Conservation (phyloP, 1,140 invertebrate species). For the Dendroctonus valens region DNA sequence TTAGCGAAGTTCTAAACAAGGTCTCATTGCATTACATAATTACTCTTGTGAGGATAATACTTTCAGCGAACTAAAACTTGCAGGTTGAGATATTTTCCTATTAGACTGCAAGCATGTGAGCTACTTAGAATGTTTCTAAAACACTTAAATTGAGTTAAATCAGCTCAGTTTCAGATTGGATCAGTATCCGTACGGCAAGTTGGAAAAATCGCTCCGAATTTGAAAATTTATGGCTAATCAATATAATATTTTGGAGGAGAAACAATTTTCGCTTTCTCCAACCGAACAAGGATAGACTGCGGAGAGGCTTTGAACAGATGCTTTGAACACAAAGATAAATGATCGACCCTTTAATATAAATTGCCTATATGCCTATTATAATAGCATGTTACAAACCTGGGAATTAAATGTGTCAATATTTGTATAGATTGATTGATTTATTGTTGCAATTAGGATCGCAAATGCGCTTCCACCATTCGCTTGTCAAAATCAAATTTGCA, state of each 20-base stretch:
- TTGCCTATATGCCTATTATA: conserved; percentile 24
- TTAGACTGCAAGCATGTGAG: too few relatives aligned
- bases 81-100: too few relatives aligned
- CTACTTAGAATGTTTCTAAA: too few relatives aligned
- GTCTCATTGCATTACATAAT: neutral
- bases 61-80: too few relatives aligned
- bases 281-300: conserved; percentile 3
- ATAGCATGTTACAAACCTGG: conserved; percentile 15
- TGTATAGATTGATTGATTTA: conserved; percentile 12
- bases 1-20: conserved; percentile 16
- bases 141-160: too few relatives aligned
- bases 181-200: too few relatives aligned
- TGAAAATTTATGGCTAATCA: conserved; percentile 18
- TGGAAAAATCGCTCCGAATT: neutral
- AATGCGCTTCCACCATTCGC: neutral
- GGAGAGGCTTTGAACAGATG: conserved; percentile 14
- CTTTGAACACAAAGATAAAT: conserved; percentile 26
- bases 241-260: conserved; percentile 10
- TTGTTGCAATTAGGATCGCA: conserved; percentile 13
- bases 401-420: conserved; percentile 20
- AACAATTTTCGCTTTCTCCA: conserved; percentile 22
- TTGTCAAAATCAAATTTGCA: neutral
- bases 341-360: conserved; percentile 24
- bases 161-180: too few relatives aligned
- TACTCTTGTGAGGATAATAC: too few relatives aligned